Percentiles rank a stretch among this genome's conserved stretches.
Conservation (phyloP, 2,888 invertebrate genomes). For the Meta bourneti region DNA sequence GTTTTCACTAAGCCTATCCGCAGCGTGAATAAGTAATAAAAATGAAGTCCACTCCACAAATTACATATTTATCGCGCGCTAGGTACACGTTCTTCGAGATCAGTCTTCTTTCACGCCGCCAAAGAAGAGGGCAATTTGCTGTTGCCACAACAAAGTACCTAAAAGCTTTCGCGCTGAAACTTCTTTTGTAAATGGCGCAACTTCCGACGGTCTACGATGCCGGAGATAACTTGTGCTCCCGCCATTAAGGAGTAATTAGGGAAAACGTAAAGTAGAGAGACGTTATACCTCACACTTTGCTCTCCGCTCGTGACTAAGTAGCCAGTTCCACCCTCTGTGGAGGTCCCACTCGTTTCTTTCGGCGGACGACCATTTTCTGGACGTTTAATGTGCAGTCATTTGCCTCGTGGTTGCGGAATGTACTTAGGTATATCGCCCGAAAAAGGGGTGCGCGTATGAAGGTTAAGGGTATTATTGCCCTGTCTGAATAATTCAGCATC, state of each 20-base stretch:
- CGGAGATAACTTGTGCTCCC: constrained; percentile 3
- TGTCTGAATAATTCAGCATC: constrained; percentile 38
- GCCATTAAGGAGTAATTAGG: constrained; percentile 71
- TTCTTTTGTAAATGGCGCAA: constrained; percentile 30
- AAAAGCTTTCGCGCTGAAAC: neutral
- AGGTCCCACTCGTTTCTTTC: constrained; percentile 4
- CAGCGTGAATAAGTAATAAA: too few relatives aligned
- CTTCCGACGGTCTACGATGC: constrained; percentile 3
- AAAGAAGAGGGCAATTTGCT: too few relatives aligned
- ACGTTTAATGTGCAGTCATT: constrained; percentile 57
- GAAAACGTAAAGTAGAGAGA: constrained; percentile 28
- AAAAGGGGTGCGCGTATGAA: too few relatives aligned
- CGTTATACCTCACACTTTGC: constrained; percentile 46
- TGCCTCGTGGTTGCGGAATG: constrained; percentile 41
- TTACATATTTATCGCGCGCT: too few relatives aligned
- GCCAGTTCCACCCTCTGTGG: constrained; percentile 10
- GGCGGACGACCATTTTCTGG: constrained; percentile 30
- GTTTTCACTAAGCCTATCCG: too few relatives aligned
- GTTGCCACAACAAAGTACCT: neutral
- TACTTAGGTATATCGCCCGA: constrained; percentile 1
- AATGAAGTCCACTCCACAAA: too few relatives aligned
- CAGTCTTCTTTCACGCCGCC: too few relatives aligned
- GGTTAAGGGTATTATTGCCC: constrained; percentile 15
- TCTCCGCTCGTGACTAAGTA: constrained; percentile 35
- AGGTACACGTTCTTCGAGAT: too few relatives aligned